Base-by-base conservation (phyloP, 1,140 invertebrate genomes). In the Drosophila carrolli region DNA sequence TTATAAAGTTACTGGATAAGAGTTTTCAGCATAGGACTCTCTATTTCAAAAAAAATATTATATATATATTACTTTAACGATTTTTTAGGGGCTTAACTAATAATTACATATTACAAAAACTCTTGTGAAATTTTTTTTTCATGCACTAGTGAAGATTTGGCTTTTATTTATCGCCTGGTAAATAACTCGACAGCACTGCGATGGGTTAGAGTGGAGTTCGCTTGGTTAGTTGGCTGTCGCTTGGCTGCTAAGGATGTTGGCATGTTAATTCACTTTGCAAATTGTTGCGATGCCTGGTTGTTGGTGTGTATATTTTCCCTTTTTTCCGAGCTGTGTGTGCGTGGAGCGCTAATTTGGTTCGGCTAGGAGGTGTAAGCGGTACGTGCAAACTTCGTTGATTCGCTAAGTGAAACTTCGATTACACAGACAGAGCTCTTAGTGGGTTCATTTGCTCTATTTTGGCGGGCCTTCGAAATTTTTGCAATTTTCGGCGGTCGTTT, bases 201-300 rank as follows among this genome's bases (percentile, higher is more conserved):
- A 19, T 14, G 38, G 38, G 32, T 53, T 56, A 46, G 53, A 37
- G 51, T 37, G 47, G 38, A 51, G 55, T 60, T 72, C 35, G 35
- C 19, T 68, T n/a, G 68, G 62, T 40, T 70, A 56, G 74, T 48
- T 27, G 44, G 35, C 37, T 57, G 61, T 59, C 50, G 66, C 57
- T 29, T 56, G 56, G 60, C 46, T 63, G 67, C 66, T 60, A 50
- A 71, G 82, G 60, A 71, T 62, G 48, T 66, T 71, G 78, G 79
- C 78, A 82, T 89, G 80, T 89, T 88, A 89, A 88, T 88, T 89
- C 83, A 88, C 84, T 88, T 88, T 83, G 80, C 83, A 82, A 88
- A 83, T 88, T 89, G 83, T 89, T 86, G 82, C 75, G 83, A 75
- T 66, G 65, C 47, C 65, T 37, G 65, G 29, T 19, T 53, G 27